These are phyloP conservation scores for Hippolais icterina DNA, from an alignment of 2,113 vertebrate species.

Conservation along the genomic window DNA sequence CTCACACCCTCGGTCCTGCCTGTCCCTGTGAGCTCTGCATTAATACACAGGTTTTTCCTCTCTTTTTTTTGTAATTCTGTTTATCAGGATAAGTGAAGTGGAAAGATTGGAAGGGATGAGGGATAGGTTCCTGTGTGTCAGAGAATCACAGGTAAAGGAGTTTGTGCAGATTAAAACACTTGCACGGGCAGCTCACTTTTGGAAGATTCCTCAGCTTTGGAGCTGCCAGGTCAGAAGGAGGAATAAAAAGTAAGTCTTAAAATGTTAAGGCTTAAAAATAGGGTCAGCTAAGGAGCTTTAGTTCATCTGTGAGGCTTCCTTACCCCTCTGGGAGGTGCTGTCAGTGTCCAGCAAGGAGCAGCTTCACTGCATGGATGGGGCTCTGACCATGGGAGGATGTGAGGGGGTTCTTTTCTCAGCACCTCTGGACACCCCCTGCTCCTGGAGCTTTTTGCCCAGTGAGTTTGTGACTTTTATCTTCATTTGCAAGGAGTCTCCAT, in stretches of 20 bases:
- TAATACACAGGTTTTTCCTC: neutral
- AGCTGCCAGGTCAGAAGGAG: neutral
- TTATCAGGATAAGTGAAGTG: neutral
- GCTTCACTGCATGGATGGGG: rapidly evolving
- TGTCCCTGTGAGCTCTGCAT: rapidly evolving
- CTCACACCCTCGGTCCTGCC: rapidly evolving
- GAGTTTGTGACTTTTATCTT: neutral
- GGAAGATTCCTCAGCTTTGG: neutral
- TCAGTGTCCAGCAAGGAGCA: neutral
- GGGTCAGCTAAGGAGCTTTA: neutral
- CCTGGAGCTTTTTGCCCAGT: neutral
- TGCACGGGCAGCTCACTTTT: neutral
- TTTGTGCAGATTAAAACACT: neutral
- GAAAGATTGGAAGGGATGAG: neutral
- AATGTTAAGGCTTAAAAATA: neutral
- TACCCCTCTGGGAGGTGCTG: neutral
- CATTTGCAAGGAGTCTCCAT: neutral
- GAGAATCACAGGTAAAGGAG: neutral
- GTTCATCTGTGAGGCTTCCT: neutral
- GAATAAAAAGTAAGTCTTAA: neutral
- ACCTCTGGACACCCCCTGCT: neutral
- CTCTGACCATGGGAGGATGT: rapidly evolving
- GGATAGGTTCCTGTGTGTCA: neutral
- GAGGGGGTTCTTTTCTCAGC: neutral
- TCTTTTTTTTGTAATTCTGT: neutral